Conservation (phyloP, 2,113 vertebrate species). For the Carettochelys insculpta region DNA sequence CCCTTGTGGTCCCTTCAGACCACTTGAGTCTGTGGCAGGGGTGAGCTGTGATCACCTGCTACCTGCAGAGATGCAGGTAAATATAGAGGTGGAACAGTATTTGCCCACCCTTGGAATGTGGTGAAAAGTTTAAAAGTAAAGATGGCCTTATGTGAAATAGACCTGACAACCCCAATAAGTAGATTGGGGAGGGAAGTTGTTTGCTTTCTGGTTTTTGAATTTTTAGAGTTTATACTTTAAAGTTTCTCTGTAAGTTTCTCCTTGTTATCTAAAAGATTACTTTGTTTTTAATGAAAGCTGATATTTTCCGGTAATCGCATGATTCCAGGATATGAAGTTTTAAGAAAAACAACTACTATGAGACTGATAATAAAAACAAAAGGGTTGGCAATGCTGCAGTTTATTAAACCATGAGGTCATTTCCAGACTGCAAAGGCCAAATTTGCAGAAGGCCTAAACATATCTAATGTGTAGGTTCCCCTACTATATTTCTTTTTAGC, state of each 20-base stretch:
- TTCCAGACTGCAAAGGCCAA: background rate
- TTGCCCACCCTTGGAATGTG: no score
- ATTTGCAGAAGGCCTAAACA: slow-evolving; percentile 5
- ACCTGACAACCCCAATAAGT: no score
- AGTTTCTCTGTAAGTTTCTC: slow-evolving; percentile 7
- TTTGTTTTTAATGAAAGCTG: slow-evolving; percentile 39
- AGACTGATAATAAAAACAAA: background rate
- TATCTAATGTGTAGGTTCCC: background rate
- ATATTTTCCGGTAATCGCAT: background rate
- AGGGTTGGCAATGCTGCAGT: background rate
- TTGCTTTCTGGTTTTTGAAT: slow-evolving; percentile 14
- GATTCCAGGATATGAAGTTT: background rate
- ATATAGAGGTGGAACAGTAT: no score
- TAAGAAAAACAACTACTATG: slow-evolving; percentile 5
- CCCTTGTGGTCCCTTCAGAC: background rate
- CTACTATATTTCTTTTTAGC: background rate
- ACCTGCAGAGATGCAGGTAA: no score
- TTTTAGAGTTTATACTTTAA: slow-evolving; percentile 14
- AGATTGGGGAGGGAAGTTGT: background rate
- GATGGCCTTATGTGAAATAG: background rate
- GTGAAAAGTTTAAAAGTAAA: rapidly evolving
- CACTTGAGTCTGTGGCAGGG: background rate
- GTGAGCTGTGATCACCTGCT: no score
- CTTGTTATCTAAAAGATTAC: background rate
- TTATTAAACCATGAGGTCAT: background rate